A percentile compares a stretch with the other conserved stretches of the same genome.
phyloP scores from a whole-genome alignment of 2,113 vertebrate genomes.

The Pachyramphus minor region DNA sequence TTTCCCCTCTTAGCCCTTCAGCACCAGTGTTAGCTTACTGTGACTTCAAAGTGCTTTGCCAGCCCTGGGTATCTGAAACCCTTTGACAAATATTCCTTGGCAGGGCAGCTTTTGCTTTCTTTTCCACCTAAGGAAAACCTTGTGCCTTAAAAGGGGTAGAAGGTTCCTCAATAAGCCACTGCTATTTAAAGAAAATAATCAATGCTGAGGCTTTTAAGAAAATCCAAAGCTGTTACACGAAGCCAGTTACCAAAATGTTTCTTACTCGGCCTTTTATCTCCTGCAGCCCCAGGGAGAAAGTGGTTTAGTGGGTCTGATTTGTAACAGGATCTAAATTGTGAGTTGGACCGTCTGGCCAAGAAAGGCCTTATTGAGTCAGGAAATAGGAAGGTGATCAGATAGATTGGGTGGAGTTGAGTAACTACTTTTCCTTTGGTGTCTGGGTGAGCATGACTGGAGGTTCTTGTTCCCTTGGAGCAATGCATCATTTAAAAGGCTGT shows the following conservation, averaged over 20 bases:
- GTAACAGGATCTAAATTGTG: constrained; percentile 25
- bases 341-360: constrained; percentile 43
- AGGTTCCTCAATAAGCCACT: neutral
- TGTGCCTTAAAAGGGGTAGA: neutral
- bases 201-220: constrained; percentile 42
- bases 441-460: neutral
- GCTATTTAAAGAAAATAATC: constrained; percentile 53
- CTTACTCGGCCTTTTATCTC: constrained; percentile 26
- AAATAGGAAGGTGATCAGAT: constrained; percentile 37
- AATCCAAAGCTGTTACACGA: constrained; percentile 23
- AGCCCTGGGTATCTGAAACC: neutral
- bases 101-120: neutral
- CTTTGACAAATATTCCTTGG: neutral
- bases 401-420: neutral
- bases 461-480: constrained; percentile 44
- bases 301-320: constrained; percentile 27
- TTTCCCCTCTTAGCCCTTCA: neutral
- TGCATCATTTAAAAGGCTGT: constrained; percentile 45
- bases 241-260: neutral
- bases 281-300: constrained; percentile 9
- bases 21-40: neutral
- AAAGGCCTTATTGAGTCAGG: constrained; percentile 21
- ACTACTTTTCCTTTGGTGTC: neutral
- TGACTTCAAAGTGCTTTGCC: neutral
- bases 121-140: neutral